Evolutionary conservation across 2,888 invertebrate genomes (phyloP).

Genomic region (Sesia apiformis): DNA sequence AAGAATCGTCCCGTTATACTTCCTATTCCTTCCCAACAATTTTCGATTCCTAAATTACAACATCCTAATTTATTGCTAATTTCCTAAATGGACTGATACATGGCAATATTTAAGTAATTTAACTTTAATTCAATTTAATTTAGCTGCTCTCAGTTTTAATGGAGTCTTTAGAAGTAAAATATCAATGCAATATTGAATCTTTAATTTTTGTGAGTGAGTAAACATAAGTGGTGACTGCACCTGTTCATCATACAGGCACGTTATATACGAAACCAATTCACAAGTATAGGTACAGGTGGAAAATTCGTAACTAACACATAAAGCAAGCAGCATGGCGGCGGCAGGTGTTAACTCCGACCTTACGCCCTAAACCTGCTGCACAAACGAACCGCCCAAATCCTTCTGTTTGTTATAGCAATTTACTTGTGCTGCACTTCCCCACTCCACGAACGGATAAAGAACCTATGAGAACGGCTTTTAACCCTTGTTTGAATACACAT

Average conservation of each 20-base stretch:
- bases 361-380: conserved; percentile 32
- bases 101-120: too few species aligned
- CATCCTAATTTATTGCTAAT: too few species aligned
- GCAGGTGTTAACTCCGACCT: conserved; percentile 60
- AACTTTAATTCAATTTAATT: too few species aligned
- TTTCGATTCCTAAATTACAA: too few species aligned
- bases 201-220: too few species aligned
- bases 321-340: conserved; percentile 43
- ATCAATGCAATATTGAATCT: too few species aligned
- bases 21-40: too few species aligned
- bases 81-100: too few species aligned
- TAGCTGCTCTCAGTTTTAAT: too few species aligned
- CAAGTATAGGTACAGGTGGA: conserved; percentile 11
- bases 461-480: conserved; percentile 32
- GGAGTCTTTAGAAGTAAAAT: too few species aligned
- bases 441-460: conserved; percentile 36
- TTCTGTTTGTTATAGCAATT: conserved; percentile 52
- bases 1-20: too few species aligned
- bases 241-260: conserved; percentile 3
- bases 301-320: conserved; percentile 10
- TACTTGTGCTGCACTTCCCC: conserved; percentile 27
- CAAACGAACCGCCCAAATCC: conserved; percentile 68
- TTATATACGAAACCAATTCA: conserved; percentile 34
- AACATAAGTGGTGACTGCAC: not conserved
- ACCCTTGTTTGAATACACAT: conserved; percentile 37